Percentiles rank a stretch among this genome's conserved stretches.
Evolutionary conservation across 2,113 vertebrate genomes (phyloP).

Genomic region (Ranitomeya variabilis): DNA sequence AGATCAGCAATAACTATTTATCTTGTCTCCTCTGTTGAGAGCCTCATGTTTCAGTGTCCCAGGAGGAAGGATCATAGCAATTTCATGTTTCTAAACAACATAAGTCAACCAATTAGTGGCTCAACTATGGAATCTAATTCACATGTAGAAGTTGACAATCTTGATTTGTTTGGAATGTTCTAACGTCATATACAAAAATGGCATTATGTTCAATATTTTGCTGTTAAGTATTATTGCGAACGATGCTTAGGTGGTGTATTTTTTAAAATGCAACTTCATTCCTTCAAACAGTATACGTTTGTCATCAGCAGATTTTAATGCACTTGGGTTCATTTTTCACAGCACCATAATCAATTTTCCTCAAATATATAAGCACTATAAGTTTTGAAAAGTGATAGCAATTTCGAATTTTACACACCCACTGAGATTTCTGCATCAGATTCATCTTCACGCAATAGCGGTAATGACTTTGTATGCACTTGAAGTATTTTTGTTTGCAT

Average conservation of each 20-base stretch:
- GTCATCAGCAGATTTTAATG: conserved; percentile 68
- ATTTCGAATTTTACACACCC: conserved; percentile 76
- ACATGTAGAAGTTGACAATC: neutral
- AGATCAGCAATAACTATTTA: conserved; percentile 36
- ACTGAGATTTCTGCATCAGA: conserved; percentile 73
- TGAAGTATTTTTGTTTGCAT: conserved; percentile 77
- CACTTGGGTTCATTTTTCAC: conserved; percentile 65
- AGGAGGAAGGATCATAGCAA: neutral
- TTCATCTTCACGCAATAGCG: conserved; percentile 68
- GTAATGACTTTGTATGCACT: conserved; percentile 76
- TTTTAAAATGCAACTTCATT: neutral
- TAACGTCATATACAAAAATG: neutral
- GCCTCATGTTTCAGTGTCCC: neutral
- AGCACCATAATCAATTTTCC: conserved; percentile 66
- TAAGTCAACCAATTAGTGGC: conserved; percentile 23
- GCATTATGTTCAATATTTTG: neutral
- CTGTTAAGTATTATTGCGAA: neutral
- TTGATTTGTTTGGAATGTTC: neutral
- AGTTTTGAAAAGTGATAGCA: conserved; percentile 70
- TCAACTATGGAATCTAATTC: conserved; percentile 8
- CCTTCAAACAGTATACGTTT: conserved; percentile 65
- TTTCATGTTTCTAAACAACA: conserved; percentile 19
- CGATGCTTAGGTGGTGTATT: neutral
- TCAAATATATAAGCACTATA: conserved; percentile 14
- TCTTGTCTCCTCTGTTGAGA: conserved; percentile 12